Evolutionary conservation across 2,113 vertebrate genomes (phyloP), one percentile per base, ranked within the genome.

Genomic region (Tragelaphus imberbis): DNA sequence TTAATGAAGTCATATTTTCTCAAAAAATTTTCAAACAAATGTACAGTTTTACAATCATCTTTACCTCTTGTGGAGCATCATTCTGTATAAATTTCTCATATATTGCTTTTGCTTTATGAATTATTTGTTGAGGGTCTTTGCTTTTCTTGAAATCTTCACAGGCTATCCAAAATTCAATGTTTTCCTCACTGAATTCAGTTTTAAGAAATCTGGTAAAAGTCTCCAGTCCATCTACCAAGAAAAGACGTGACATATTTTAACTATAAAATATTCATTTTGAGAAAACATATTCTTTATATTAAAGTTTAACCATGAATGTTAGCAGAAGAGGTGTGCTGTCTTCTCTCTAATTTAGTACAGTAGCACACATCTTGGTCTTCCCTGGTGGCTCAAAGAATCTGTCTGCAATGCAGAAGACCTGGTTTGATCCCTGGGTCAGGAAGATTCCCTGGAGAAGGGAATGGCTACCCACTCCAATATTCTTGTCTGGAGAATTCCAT

Each of bases 121-220:
- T 94, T 86, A 99, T 98, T 97, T 99, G 99, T 11, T 98, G 98
- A 65, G 99, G 88, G 30, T 99, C 99, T 93, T 99, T 99, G 63
- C 97, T 99, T 96, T 98, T 99, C 99, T 99, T 99, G 99, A 99
- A 99, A 95, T 99, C 99, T 97, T 99, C 99, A 0, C 99, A 99
- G 65, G 99, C 99, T 97, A 99, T 96, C 99, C 99, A 99, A 98
- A 99, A 99, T 98, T 99, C 99, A 0, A 99, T 99, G 98, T 99
- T 99, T 98, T 99, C 99, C 91, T 99, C 99, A 9, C 99, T 99
- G 99, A 99, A 99, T 98, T 99, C 99, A 1, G 99, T 99, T 98
- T 99, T 99, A 97, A 99, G 99, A 97, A 99, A 99, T 89, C 98
- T 99, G 7, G 99, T 99, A 97, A 99, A 99, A 91, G 98, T 98